These are phyloP conservation scores for Ceratina japonica DNA, from an alignment of 1,140 invertebrate genomes.

Conservation along the genomic window DNA sequence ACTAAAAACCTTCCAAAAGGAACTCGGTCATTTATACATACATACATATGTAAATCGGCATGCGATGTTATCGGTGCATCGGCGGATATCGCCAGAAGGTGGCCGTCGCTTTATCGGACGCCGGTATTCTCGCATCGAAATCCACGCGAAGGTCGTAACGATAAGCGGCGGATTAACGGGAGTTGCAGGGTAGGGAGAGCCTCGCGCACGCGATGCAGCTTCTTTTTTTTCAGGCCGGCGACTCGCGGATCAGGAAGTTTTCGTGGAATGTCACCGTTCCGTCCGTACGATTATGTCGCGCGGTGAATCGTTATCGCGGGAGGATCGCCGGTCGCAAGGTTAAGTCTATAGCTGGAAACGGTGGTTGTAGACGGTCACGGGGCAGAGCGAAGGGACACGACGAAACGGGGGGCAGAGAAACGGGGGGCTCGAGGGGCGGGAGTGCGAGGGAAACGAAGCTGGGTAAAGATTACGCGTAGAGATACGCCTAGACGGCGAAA, in stretches of 20 bases:
- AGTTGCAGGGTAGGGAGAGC: slow-evolving; percentile 7
- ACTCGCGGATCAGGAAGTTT: slow-evolving; percentile 51
- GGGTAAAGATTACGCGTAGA: slow-evolving; percentile 50
- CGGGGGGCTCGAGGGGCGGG: background rate
- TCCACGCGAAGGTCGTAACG: slow-evolving; percentile 27
- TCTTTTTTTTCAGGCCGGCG: slow-evolving; percentile 48
- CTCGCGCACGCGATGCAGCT: background rate
- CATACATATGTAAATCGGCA: background rate
- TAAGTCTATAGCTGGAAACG: slow-evolving; percentile 61
- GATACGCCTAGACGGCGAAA: slow-evolving; percentile 63
- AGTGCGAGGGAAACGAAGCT: background rate
- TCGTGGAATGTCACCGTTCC: slow-evolving; percentile 57
- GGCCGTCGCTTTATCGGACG: slow-evolving; percentile 12
- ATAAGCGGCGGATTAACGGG: slow-evolving; percentile 48
- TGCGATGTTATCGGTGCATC: slow-evolving; percentile 1
- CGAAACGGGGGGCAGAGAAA: background rate
- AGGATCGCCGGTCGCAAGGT: slow-evolving; percentile 70
- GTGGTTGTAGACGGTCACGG: slow-evolving; percentile 23
- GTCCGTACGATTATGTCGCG: slow-evolving; percentile 67
- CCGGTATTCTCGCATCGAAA: slow-evolving; percentile 28
- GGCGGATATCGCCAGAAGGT: slow-evolving; percentile 15
- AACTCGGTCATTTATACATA: too few species aligned
- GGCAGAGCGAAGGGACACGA: background rate
- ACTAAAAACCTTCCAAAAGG: background rate
- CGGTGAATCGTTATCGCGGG: slow-evolving; percentile 62